Percentiles rank a stretch among this genome's conserved stretches.
Evolutionary conservation across 1,140 invertebrate species (phyloP).

Genomic region (Anadara kagoshimensis): DNA sequence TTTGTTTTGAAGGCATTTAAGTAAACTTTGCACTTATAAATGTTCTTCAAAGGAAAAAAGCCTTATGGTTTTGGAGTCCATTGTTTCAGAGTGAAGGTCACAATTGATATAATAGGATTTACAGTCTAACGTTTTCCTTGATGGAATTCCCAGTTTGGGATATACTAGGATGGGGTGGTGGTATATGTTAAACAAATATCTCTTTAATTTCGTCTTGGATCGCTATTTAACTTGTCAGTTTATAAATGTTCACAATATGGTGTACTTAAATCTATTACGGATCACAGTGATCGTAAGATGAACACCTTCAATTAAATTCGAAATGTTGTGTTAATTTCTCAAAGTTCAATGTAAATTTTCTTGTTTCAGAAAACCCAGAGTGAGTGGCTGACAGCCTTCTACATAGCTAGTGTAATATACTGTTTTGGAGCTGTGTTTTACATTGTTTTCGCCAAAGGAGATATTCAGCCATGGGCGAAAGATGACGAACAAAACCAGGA

Average conservation of each 20-base stretch:
- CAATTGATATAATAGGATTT: no score
- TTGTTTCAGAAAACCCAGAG: constrained; percentile 50
- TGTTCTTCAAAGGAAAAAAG: no score
- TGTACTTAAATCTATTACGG: no score
- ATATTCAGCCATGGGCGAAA: constrained; percentile 45
- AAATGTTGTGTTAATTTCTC: not conserved
- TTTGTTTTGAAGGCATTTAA: no score
- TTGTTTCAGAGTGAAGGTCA: no score
- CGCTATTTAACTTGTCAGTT: not conserved
- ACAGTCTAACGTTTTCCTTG: no score
- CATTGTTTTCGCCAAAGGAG: constrained; percentile 46
- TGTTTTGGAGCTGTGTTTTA: constrained; percentile 54
- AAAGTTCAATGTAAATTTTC: not conserved
- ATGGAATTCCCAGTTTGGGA: no score
- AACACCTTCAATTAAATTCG: not conserved
- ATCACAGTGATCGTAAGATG: not conserved
- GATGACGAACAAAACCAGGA: constrained; percentile 32
- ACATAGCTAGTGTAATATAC: constrained; percentile 54
- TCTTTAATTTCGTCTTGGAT: not conserved
- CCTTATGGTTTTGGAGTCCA: no score
- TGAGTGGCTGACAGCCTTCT: constrained; percentile 60
- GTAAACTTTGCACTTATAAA: no score
- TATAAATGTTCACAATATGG: not conserved
- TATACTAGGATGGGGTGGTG: no score
- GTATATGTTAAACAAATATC: not conserved